Conservation (phyloP, 2,113 vertebrate genomes). For the Entomyzon cyanotis region DNA sequence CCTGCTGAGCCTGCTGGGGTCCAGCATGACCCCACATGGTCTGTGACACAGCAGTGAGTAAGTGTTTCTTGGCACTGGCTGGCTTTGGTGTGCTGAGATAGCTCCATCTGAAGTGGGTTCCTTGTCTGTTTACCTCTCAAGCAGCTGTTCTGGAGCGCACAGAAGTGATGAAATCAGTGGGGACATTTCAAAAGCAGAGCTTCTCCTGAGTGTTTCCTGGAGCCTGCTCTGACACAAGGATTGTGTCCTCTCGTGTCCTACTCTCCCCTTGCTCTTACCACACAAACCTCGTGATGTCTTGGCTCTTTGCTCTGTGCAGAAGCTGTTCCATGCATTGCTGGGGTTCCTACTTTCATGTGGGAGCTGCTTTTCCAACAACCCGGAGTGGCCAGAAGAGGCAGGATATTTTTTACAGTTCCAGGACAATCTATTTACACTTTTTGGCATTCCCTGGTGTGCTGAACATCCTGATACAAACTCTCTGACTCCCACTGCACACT, state of each 20-base stretch:
- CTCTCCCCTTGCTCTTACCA: constrained; percentile 11
- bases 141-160: background rate
- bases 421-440: background rate
- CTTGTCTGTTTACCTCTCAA: background rate
- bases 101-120: background rate
- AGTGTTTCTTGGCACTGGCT: background rate
- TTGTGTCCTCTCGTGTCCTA: background rate
- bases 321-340: background rate
- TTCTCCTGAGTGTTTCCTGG: constrained; percentile 4
- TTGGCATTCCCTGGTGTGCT: background rate
- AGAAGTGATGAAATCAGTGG: background rate
- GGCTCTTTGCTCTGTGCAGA: background rate
- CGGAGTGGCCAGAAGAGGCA: background rate
- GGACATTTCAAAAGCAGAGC: constrained; percentile 4
- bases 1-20: background rate
- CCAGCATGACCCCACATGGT: background rate
- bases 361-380: background rate
- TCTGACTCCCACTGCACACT: background rate
- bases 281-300: constrained; percentile 34
- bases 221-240: constrained; percentile 11
- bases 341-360: constrained; percentile 29
- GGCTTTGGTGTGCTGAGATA: background rate
- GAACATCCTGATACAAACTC: background rate
- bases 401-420: background rate
- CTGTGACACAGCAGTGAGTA: background rate